Evolutionary conservation across 2,888 invertebrate species (phyloP), one percentile per base, ranked within the genome.

Genomic region (Cephus runcator): DNA sequence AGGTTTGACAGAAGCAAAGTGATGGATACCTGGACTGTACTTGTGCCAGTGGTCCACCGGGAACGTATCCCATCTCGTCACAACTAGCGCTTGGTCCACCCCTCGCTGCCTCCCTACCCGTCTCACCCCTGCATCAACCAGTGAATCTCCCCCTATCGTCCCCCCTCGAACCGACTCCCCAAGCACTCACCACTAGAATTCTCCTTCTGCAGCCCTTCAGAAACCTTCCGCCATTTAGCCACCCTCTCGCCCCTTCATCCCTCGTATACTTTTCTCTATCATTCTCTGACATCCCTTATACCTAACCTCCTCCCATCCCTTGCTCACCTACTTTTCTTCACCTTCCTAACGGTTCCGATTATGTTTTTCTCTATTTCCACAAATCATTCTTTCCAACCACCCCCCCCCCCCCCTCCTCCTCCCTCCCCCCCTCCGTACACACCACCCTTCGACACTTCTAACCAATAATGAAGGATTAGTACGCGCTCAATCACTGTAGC

Each of bases 401-500:
- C 36, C 4, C 12, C 12, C 3, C 11, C 35, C n/a, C n/a, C 0
- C 1, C 9, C 9, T 11, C 35, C 1, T 3, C 12, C 12, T 11
- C 3, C 12, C 12, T 0, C 2, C 11, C 1, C 1, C 35, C 35
- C 3, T 3, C 12, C 36, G 6, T 1, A 15, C 15, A 40, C 40
- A 15, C 15, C 56, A 56, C 9, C 56, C 56, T 56, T 56, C 56
- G 0, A 56, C 23, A 9, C 23, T 9, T 34, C 76, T 78, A 69
- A 34, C 74, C 73, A 12, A 75, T 76, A 79, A 76, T 80, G 79
- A 75, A 78, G 83, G 80, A 83, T 83, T 82, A 79, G 31, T 79
- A 69, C 73, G 75, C 80, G 83, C 76, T 83, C 83, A 81, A 83
- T 83, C 82, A 83, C 78, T 69, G 79, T 80, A 75, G 76, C 2